These are phyloP conservation scores for Piliocolobus tephrosceles DNA, from an alignment of 2,113 vertebrate genomes.

Conservation along the genomic window DNA sequence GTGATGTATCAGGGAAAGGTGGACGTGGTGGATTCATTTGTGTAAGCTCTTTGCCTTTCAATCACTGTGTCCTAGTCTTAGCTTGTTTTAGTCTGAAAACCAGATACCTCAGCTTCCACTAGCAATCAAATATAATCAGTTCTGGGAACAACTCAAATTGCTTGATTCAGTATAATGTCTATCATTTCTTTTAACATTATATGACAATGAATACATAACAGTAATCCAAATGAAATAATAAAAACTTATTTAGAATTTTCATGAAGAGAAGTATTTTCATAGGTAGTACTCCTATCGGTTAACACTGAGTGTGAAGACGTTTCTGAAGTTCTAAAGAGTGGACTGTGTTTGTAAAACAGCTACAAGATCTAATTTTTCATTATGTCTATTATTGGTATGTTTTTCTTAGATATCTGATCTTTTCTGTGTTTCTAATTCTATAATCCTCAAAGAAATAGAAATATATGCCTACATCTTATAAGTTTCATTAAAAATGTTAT, in stretches of 20 bases:
- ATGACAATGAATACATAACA: neutral
- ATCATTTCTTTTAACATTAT: neutral
- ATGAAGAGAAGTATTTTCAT: neutral
- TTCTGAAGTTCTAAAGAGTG: neutral
- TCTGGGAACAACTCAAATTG: neutral
- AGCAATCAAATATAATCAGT: neutral
- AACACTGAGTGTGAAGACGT: neutral
- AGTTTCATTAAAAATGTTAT: neutral
- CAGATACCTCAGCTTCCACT: neutral
- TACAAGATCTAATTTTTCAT: neutral
- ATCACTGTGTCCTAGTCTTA: neutral
- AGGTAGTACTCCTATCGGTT: neutral
- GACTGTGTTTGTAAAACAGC: neutral
- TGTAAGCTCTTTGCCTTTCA: neutral
- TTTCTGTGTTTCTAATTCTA: neutral
- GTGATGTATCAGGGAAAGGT: neutral
- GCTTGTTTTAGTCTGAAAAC: neutral
- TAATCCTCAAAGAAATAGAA: neutral
- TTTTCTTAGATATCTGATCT: neutral
- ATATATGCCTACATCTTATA: neutral
- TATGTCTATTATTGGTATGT: neutral
- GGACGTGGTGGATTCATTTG: neutral
- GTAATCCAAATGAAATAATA: neutral
- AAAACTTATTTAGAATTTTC: neutral
- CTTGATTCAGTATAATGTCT: neutral